These are phyloP conservation scores for Rhopalosiphum padi DNA, from an alignment of 1,140 invertebrate species.

Conservation along the genomic window DNA sequence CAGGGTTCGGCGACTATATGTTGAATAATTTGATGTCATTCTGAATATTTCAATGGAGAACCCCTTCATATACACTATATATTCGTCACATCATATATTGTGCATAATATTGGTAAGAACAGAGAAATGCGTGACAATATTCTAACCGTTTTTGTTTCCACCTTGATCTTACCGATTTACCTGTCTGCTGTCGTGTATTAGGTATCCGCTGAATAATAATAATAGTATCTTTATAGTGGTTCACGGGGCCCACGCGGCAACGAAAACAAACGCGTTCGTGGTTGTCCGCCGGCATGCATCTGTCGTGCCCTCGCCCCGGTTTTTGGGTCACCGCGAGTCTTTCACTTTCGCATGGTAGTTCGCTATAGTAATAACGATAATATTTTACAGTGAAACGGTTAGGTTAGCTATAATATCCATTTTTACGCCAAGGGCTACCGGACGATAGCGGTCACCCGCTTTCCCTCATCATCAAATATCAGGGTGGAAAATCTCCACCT, in stretches of 20 bases:
- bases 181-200: not conserved
- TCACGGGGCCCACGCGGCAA: not conserved
- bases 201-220: not conserved
- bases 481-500: not conserved
- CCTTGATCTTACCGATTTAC: not conserved
- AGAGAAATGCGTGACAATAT: not conserved
- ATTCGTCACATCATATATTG: not conserved
- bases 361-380: not conserved
- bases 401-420: not conserved
- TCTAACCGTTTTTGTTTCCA: not conserved
- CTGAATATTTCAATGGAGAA: not conserved
- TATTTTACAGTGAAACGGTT: not conserved
- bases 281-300: slow-evolving; percentile 29
- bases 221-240: not conserved
- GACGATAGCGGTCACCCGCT: not conserved
- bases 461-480: not conserved
- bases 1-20: not conserved
- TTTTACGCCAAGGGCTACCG: not conserved
- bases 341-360: slow-evolving; percentile 14
- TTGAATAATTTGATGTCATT: not conserved
- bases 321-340: slow-evolving; percentile 42
- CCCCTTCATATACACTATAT: not conserved
- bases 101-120: not conserved
- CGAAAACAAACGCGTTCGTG: slow-evolving; percentile 21
- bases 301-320: slow-evolving; percentile 35